Conservation (phyloP, 2,113 vertebrate species). For the Beaufortia kweichowensis region DNA sequence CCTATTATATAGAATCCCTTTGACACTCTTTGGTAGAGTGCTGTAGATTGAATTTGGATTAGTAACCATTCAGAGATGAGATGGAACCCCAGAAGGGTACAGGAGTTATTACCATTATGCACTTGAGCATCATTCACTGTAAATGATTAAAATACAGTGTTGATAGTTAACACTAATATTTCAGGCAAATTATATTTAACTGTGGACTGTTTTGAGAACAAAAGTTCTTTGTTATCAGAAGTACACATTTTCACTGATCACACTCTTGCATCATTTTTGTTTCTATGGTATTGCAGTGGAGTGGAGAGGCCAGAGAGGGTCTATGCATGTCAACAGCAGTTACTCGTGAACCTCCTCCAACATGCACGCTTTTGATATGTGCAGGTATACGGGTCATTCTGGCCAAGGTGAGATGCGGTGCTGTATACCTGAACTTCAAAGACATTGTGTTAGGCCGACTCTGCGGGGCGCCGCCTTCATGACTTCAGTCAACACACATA, state of each 20-base stretch:
- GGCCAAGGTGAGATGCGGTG: slow-evolving; percentile 68
- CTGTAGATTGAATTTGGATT: background rate
- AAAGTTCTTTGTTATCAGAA: slow-evolving; percentile 1
- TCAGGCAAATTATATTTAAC: background rate
- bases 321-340: slow-evolving; percentile 17
- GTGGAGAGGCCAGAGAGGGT: background rate
- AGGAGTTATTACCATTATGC: background rate
- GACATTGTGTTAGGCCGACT: slow-evolving; percentile 49
- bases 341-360: slow-evolving; percentile 31
- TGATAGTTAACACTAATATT: background rate
- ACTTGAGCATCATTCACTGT: background rate
- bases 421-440: slow-evolving; percentile 64
- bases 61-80: background rate
- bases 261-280: slow-evolving; percentile 62
- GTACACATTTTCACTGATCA: slow-evolving; percentile 23
- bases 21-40: slow-evolving; percentile 4
- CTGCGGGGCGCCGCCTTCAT: slow-evolving; percentile 62
- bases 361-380: slow-evolving; percentile 18
- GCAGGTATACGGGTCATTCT: slow-evolving; percentile 64
- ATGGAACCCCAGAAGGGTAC: background rate
- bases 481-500: slow-evolving; percentile 63
- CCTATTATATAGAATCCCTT: slow-evolving; percentile 17
- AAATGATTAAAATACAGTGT: background rate
- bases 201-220: slow-evolving; percentile 11
- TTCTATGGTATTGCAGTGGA: slow-evolving; percentile 58